Evolutionary conservation across 2,113 vertebrate genomes (phyloP), one percentile per base, ranked within the genome.

Genomic region (Scomber colias): DNA sequence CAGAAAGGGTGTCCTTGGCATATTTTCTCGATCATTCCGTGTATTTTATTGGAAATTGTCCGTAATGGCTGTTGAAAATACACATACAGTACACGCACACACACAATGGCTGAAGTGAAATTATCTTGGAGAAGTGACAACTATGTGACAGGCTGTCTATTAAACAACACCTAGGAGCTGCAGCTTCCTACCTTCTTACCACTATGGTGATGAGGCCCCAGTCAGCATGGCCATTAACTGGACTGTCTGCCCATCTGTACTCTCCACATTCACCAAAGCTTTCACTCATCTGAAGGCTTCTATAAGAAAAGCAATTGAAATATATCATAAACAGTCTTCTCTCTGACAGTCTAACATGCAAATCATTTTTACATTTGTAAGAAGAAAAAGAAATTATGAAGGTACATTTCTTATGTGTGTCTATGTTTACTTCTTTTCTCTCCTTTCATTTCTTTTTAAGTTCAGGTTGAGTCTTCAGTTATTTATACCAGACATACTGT

Each of bases 81-180:
- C 13, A 70, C 66, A 79, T 11, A 60, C 9, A 46, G 15, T 49
- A 19, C 50, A 56, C 76, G 77, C 71, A 66, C 15, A 64, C 63
- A 56, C 71, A 77, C 79, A 73, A 30, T 68, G 56, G 68, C 68
- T 57, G 72, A 74, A 76, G 81, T 75, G 66, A 90, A 88, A 91
- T 90, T 85, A 90, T 87, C 60, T 78, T 46, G 74, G 68, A 68
- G 63, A 79, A 73, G 68, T 85, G 90, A 90, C 82, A 89, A 73
- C 75, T 75, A 87, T 66, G 73, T 79, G 90, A 89, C 89, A 87
- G 81, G 70, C 66, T 85, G 86, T 89, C 87, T 83, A 79, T 85
- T 89, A 90, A 88, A 87, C 89, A 87, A 88, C 84, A 79, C 49
- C 50, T 44, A 62, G 83, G 70, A 86, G 71, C 63, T 50, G 61